These are phyloP conservation scores for Theonella swinhoei DNA, from an alignment of 37 sponge, comb jelly and placozoan species.

Conservation along the genomic window DNA sequence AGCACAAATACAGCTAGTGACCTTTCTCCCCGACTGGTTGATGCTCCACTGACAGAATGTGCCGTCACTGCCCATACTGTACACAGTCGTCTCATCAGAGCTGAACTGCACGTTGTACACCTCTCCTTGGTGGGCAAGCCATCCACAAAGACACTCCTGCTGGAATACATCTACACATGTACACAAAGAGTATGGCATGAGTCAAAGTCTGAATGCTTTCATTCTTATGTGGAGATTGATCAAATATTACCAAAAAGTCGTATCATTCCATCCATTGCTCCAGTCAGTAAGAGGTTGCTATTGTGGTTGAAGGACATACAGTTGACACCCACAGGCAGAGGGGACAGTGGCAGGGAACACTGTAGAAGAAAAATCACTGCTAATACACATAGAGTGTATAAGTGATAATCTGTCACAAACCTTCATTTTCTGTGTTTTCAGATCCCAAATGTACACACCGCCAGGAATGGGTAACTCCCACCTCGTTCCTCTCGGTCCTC, in stretches of 20 bases:
- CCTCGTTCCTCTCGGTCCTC: background rate
- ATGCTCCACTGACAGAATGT: slow-evolving; percentile 84
- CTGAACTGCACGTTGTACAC: slow-evolving; percentile 89
- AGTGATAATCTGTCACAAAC: background rate
- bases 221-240: background rate
- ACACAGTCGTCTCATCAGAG: slow-evolving; percentile 91
- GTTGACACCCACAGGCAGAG: slow-evolving; percentile 62
- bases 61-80: slow-evolving; percentile 75
- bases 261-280: slow-evolving; percentile 92
- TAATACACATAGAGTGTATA: background rate
- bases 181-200: background rate
- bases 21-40: slow-evolving; percentile 54
- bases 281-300: slow-evolving; percentile 90
- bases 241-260: slow-evolving; percentile 76
- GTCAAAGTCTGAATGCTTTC: background rate
- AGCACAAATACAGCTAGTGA: no score
- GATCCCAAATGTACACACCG: slow-evolving; percentile 58
- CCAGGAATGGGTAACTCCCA: slow-evolving; percentile 12
- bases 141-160: slow-evolving; percentile 79
- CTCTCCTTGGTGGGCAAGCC: slow-evolving; percentile 86
- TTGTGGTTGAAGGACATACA: slow-evolving; percentile 94
- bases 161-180: slow-evolving; percentile 64
- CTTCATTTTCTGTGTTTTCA: slow-evolving; percentile 57
- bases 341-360: slow-evolving; percentile 40
- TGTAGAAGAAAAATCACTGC: background rate